Evolutionary conservation across 37 sponge, comb jelly and placozoan species (phyloP).

Genomic region (Tethya wilhelma): DNA sequence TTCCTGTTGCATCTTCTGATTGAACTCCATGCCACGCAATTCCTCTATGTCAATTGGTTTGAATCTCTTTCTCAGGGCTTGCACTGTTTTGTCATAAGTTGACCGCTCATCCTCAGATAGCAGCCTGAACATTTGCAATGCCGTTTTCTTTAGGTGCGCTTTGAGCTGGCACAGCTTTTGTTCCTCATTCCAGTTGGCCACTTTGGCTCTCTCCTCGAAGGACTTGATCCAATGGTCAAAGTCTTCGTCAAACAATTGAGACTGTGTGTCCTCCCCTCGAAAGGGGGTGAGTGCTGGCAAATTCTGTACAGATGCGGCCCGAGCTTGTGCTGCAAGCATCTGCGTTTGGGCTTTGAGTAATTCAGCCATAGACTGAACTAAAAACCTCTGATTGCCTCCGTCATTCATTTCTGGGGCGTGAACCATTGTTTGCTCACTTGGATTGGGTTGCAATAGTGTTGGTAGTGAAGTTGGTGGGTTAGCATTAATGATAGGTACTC

Average conservation of each 20-base stretch:
- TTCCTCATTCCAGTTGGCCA: slow-evolving; percentile 3
- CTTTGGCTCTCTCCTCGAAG: slow-evolving; percentile 17
- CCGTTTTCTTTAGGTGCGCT: slow-evolving; percentile 12
- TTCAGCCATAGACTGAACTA: not conserved
- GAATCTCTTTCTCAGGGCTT: slow-evolving; percentile 25
- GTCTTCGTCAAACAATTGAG: slow-evolving; percentile 2
- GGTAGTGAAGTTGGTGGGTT: too few species aligned
- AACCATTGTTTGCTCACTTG: too few species aligned
- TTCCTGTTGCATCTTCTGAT: slow-evolving; percentile 12
- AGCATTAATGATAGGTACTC: too few species aligned
- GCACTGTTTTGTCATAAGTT: not conserved
- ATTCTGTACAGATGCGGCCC: slow-evolving; percentile 14
- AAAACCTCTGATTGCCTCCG: too few species aligned
- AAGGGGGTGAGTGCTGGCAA: not conserved
- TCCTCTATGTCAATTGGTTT: slow-evolving; percentile 36
- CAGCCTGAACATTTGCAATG: slow-evolving; percentile 14
- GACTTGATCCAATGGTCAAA: slow-evolving; percentile 5
- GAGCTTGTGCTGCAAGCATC: slow-evolving; percentile 10
- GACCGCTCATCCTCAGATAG: slow-evolving; percentile 4
- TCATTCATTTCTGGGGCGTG: too few species aligned
- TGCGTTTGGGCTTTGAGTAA: slow-evolving; percentile 21
- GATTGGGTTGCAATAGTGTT: too few species aligned
- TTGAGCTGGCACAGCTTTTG: slow-evolving; percentile 29
- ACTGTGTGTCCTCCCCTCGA: slow-evolving; percentile 2
- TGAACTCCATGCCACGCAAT: slow-evolving; percentile 28